phyloP scores from a whole-genome alignment of 2,888 invertebrate genomes.

The Erebia epiphron region DNA sequence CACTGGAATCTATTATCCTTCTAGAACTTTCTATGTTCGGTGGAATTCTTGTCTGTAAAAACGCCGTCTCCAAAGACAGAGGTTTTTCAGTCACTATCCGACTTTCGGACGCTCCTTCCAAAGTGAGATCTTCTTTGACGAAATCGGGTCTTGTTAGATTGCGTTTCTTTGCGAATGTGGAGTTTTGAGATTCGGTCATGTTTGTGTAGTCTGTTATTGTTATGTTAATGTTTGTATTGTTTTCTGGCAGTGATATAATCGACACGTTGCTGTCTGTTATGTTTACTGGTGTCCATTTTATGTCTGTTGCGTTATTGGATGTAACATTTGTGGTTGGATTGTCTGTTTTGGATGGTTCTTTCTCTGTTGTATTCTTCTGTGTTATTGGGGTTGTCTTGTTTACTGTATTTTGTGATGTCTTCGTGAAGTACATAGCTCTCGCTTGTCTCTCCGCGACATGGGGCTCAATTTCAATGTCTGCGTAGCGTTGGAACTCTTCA shows the following conservation, averaged over 20 bases:
- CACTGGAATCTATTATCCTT: slow-evolving; percentile 63
- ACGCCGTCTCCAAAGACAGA: slow-evolving; percentile 71
- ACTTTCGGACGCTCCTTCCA: slow-evolving; percentile 65
- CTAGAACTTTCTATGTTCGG: slow-evolving; percentile 72
- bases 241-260: slow-evolving; percentile 48
- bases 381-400: slow-evolving; percentile 39
- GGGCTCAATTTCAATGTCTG: slow-evolving; percentile 54
- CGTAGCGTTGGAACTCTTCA: slow-evolving; percentile 59
- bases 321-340: slow-evolving; percentile 32
- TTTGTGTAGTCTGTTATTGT: slow-evolving; percentile 47
- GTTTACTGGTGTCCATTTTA: slow-evolving; percentile 65
- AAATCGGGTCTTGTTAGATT: slow-evolving; percentile 67
- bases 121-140: slow-evolving; percentile 60
- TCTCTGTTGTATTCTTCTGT: slow-evolving; percentile 54
- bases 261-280: slow-evolving; percentile 49
- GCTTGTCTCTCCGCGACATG: slow-evolving; percentile 59
- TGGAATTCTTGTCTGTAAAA: slow-evolving; percentile 69
- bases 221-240: slow-evolving; percentile 48
- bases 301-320: slow-evolving; percentile 46
- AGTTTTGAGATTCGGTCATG: slow-evolving; percentile 60
- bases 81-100: slow-evolving; percentile 75
- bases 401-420: slow-evolving; percentile 51
- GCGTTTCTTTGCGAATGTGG: slow-evolving; percentile 60
- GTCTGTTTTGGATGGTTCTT: slow-evolving; percentile 45
- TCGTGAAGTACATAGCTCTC: slow-evolving; percentile 72